A percentile compares a stretch with the other conserved stretches of the same genome.
These are phyloP conservation scores for Seriola dumerili DNA, from an alignment of 2,113 vertebrate species.

Conservation along the genomic window DNA sequence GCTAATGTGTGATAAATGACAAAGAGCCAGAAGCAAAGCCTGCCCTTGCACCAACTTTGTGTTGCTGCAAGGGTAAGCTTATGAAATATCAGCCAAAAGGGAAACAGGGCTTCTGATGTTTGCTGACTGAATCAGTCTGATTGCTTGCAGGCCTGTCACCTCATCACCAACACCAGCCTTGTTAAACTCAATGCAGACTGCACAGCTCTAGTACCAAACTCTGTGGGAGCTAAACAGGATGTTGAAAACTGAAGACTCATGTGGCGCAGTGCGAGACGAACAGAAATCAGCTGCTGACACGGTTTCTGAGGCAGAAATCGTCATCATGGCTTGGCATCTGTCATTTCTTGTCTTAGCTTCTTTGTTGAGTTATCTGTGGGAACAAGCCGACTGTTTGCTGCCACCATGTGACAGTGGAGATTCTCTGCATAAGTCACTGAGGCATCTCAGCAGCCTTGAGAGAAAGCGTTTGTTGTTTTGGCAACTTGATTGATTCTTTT, in stretches of 20 bases:
- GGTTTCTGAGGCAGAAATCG: constrained; percentile 60
- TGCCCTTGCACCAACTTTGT: constrained; percentile 54
- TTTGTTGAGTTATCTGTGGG: not conserved
- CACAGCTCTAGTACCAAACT: not conserved
- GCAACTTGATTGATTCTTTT: constrained; percentile 10
- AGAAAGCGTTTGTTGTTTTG: constrained; percentile 5
- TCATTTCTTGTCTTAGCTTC: constrained; percentile 17
- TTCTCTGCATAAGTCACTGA: constrained; percentile 32
- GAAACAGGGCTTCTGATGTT: constrained; percentile 48
- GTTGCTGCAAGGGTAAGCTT: constrained; percentile 28
- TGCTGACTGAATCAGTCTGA: constrained; percentile 57
- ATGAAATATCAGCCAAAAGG: constrained; percentile 49
- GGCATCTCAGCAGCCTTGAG: not conserved
- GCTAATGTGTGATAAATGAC: constrained; percentile 71
- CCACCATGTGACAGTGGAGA: constrained; percentile 65
- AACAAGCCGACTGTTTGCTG: constrained; percentile 56
- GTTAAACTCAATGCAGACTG: constrained; percentile 35
- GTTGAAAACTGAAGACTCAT: constrained; percentile 4
- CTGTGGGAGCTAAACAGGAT: not conserved
- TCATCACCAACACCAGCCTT: constrained; percentile 59
- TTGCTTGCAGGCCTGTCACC: constrained; percentile 71
- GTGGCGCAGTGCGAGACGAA: not conserved
- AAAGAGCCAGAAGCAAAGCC: constrained; percentile 51
- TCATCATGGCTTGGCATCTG: constrained; percentile 41
- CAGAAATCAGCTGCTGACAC: constrained; percentile 59